phyloP scores from a whole-genome alignment of 2,113 vertebrate genomes.

The Rostratula benghalensis region DNA sequence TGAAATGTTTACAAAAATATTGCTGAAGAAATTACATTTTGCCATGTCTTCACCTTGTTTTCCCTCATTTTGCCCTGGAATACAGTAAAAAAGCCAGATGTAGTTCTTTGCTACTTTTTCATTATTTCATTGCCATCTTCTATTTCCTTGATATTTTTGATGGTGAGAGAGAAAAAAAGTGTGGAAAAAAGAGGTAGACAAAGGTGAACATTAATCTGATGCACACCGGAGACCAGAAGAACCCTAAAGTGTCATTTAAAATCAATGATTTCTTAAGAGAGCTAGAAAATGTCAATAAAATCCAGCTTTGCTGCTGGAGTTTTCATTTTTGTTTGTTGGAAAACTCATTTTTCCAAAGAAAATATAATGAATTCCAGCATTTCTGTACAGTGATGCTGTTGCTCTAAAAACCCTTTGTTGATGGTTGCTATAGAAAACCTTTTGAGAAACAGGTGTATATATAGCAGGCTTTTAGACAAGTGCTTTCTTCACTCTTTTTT shows the following conservation, averaged over 20 bases:
- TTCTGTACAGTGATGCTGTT: neutral
- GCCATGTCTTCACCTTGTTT: neutral
- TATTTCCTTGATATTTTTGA: neutral
- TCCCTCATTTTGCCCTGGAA: neutral
- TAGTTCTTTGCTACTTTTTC: neutral
- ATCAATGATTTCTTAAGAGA: neutral
- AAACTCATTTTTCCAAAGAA: neutral
- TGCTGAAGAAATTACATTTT: neutral
- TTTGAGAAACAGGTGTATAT: neutral
- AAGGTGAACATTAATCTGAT: neutral
- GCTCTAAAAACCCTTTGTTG: neutral
- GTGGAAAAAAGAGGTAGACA: neutral
- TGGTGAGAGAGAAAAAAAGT: neutral
- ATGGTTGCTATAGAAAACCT: conserved; percentile 47
- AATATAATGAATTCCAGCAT: neutral
- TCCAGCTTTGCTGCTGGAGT: neutral
- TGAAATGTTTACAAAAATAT: neutral
- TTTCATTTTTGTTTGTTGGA: neutral
- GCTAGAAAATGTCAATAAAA: neutral
- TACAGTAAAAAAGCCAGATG: neutral
- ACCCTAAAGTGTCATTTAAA: neutral
- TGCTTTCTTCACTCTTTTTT: neutral
- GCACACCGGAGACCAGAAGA: neutral
- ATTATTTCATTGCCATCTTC: neutral
- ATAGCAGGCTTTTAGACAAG: conserved; percentile 24